phyloP scores from a whole-genome alignment of 2,113 vertebrate species.

The Oncorhynchus mykiss region DNA sequence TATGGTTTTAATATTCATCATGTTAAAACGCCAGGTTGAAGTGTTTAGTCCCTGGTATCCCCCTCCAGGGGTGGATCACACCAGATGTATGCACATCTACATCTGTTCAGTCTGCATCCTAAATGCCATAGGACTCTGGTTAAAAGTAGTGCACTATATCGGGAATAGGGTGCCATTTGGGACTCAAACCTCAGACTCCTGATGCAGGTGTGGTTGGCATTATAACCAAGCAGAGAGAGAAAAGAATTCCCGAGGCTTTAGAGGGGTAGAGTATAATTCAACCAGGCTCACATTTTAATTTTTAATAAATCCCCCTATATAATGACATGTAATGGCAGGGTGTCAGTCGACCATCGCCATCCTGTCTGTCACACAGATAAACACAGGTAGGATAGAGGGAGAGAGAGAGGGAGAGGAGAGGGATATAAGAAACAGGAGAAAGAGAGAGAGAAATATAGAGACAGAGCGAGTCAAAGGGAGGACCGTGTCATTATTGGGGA shows the following conservation, averaged over 20 bases:
- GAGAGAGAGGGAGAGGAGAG: background rate
- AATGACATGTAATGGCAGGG: conserved; percentile 42
- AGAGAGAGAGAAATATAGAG: no score
- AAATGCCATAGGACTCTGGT: no score
- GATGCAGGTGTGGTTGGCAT: conserved; percentile 42
- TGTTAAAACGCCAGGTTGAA: conserved; percentile 1
- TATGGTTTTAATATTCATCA: background rate
- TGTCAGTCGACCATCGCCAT: conserved; percentile 55
- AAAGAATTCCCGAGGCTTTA: conserved; percentile 27
- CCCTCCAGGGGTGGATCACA: background rate
- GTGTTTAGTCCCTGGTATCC: background rate
- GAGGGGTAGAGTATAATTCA: conserved; percentile 49
- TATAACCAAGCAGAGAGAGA: conserved; percentile 8
- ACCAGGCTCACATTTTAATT: conserved; percentile 48
- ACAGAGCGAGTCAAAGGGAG: no score
- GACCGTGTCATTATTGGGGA: conserved; percentile 64
- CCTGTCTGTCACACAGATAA: conserved; percentile 12
- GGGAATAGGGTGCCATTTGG: no score
- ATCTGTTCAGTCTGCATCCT: background rate
- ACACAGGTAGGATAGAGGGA: background rate
- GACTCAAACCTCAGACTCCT: background rate
- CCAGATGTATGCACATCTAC: conserved; percentile 21
- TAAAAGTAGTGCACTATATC: no score
- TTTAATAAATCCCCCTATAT: conserved; percentile 54
- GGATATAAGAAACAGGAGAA: no score